Conservation (phyloP, 2,888 invertebrate species). For the Boloria euphrosyne region DNA sequence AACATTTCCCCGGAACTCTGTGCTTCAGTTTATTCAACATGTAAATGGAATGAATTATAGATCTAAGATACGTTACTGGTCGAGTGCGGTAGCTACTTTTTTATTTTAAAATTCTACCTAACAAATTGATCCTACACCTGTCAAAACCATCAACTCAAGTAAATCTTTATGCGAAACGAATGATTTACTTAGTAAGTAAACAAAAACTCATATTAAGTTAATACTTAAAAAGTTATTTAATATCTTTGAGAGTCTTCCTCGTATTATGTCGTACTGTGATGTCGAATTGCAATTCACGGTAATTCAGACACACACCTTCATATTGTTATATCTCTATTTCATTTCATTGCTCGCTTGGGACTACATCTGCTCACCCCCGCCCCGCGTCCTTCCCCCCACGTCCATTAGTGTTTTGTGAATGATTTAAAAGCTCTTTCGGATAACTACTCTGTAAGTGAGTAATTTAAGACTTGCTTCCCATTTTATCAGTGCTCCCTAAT, state of each 20-base stretch:
- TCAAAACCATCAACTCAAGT: too few species aligned
- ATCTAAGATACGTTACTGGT: slow-evolving; percentile 39
- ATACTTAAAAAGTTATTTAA: slow-evolving; percentile 23
- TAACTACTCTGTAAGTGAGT: slow-evolving; percentile 83
- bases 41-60: slow-evolving; percentile 42
- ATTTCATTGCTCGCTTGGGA: slow-evolving; percentile 78
- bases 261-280: slow-evolving; percentile 39
- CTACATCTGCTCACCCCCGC: slow-evolving; percentile 66
- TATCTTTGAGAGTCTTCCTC: slow-evolving; percentile 29
- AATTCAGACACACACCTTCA: slow-evolving; percentile 75
- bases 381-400: slow-evolving; percentile 68
- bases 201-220: slow-evolving; percentile 10
- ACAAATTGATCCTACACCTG: not conserved
- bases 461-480: slow-evolving; percentile 81
- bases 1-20: slow-evolving; percentile 56
- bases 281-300: slow-evolving; percentile 67
- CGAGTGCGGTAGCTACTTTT: slow-evolving; percentile 2
- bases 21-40: slow-evolving; percentile 46
- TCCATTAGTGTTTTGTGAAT: slow-evolving; percentile 83
- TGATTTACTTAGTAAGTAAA: not conserved
- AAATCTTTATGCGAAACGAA: too few species aligned
- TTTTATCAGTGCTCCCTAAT: slow-evolving; percentile 81
- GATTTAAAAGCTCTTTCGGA: slow-evolving; percentile 83
- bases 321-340: slow-evolving; percentile 76
- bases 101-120: slow-evolving; percentile 30